Evolutionary conservation across 2,113 vertebrate species (phyloP), one percentile per base, ranked within the genome.

Genomic region (Dicerorhinus sumatrensis): DNA sequence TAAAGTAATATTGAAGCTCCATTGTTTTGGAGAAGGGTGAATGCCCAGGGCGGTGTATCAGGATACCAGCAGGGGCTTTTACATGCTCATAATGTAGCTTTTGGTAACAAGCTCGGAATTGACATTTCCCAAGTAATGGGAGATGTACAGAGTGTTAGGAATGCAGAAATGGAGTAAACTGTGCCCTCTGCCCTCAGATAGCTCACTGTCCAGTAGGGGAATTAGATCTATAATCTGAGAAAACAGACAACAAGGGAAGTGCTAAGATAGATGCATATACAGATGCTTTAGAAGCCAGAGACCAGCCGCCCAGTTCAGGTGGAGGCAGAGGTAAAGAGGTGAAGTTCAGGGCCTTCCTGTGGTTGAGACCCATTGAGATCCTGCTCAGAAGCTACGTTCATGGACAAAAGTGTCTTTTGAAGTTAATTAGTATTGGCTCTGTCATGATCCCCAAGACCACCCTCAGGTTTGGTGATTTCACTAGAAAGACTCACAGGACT

Each of bases 241-340:
- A 36, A 33, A 16, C 23, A 18, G 51, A 17, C 27, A 77, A 17
- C 27, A 69, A 51, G 42, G 39, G 56, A 23, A 62, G 27, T 8
- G 5, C 70, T 20, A 0, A 20, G 21, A 42, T 1, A 3, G 25
- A 48, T 5, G 31, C 2, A 1, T 13, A 2, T 3, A 2, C 5
- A 8, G 33, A 0, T 31, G 65, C 42, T 54, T 3, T 29, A 13
- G 69, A 18, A 39, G 31, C 51, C 62, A 1, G 33, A 23, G 75
- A 9, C 17, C 36, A 25, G 16, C 4, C 4, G 2, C 11, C 25
- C 42, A 11, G 46, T n/a, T 27, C 6, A 3, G 16, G 46, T 2
- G 56, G 63, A 11, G 82, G 82, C 46, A 8, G 72, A 62, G 56
- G 14, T 7, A 1, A 7, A 36, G 48, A 13, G 4, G 4, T 1